Percentiles rank a stretch among this genome's conserved stretches.
Evolutionary conservation across 2,888 invertebrate species (phyloP).

Genomic region (Rhagonycha lutea): DNA sequence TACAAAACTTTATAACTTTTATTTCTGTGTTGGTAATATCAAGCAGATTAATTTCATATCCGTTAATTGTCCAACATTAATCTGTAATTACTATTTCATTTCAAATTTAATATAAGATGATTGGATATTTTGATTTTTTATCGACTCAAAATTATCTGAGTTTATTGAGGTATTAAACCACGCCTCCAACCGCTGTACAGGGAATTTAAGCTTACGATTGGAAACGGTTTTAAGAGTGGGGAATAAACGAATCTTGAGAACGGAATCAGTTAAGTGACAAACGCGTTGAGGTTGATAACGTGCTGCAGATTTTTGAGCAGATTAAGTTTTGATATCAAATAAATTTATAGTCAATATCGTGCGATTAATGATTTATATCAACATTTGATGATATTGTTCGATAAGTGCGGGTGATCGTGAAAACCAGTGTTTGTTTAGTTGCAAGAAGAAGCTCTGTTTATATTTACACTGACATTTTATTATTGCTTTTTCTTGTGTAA

Average conservation of each 20-base stretch:
- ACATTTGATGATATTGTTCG: not conserved
- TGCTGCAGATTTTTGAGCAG: not conserved
- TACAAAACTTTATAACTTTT: too few species aligned
- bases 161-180: not conserved
- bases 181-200: not conserved
- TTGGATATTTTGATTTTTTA: not conserved
- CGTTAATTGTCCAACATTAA: not conserved
- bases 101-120: not conserved
- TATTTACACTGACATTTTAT: not conserved
- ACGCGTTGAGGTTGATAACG: not conserved
- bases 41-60: not conserved
- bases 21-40: too few species aligned
- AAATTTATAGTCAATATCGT: not conserved
- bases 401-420: not conserved
- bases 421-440: not conserved
- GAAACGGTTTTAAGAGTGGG: not conserved
- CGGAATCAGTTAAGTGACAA: not conserved
- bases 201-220: not conserved
- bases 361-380: not conserved
- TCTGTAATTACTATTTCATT: not conserved
- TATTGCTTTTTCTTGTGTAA: constrained; percentile 34
- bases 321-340: not conserved
- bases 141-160: not conserved
- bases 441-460: not conserved
- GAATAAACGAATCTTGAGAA: not conserved